phyloP scores from a whole-genome alignment of 1,140 invertebrate genomes.

The Drosophila mojavensis region DNA sequence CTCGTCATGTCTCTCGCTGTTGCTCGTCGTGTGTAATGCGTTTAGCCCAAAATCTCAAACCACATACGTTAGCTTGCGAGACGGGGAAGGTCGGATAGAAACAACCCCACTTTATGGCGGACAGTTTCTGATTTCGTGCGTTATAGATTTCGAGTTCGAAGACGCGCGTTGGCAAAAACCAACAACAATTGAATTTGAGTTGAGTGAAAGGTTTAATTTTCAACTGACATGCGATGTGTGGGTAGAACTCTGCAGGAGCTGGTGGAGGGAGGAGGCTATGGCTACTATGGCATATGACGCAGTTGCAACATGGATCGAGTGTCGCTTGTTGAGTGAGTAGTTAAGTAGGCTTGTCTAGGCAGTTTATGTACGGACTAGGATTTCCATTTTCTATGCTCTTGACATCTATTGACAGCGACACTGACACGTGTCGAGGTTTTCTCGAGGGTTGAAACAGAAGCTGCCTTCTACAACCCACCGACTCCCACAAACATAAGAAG shows the following conservation, averaged over 20 bases:
- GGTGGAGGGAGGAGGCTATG: no score
- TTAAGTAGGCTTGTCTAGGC: slow-evolving; percentile 73
- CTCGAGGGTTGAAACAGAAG: slow-evolving; percentile 34
- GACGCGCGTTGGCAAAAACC: slow-evolving; percentile 24
- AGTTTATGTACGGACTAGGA: slow-evolving; percentile 63
- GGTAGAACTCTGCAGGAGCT: not conserved
- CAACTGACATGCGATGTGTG: slow-evolving; percentile 58
- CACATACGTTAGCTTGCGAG: slow-evolving; percentile 15
- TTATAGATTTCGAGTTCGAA: slow-evolving; percentile 68
- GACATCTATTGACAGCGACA: slow-evolving; percentile 76
- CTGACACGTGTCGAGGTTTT: slow-evolving; percentile 67
- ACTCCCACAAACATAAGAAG: not conserved
- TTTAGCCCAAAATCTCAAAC: slow-evolving; percentile 56
- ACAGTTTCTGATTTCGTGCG: slow-evolving; percentile 68
- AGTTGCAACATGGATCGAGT: slow-evolving; percentile 54
- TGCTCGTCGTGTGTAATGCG: slow-evolving; percentile 57
- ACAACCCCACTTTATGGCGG: slow-evolving; percentile 24
- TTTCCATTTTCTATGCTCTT: slow-evolving; percentile 71
- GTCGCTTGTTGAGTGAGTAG: slow-evolving; percentile 68
- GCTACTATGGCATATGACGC: slow-evolving; percentile 18
- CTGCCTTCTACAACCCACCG: not conserved
- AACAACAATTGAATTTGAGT: slow-evolving; percentile 60
- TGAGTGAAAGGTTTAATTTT: slow-evolving; percentile 77
- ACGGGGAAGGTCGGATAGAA: not conserved
- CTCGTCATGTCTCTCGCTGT: slow-evolving; percentile 3